A percentile compares a stretch with the other conserved stretches of the same genome.
Conservation (phyloP, 2,888 invertebrate species). For the Lycia hirtaria region DNA sequence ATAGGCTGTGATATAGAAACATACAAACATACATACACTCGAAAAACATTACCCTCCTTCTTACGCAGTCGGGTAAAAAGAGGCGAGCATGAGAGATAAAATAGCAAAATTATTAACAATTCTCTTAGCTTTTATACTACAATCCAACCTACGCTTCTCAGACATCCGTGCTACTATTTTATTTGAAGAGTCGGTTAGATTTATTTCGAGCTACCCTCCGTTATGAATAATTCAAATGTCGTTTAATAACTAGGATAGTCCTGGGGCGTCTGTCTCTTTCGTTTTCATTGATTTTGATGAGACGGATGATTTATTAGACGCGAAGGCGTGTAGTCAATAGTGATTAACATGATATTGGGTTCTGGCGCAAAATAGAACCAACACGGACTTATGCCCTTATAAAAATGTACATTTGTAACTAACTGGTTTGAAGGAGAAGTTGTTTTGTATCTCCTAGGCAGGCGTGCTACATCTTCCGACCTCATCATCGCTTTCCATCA, state of each 20-base stretch:
- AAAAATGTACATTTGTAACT: too few relatives aligned
- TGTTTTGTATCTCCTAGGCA: too few relatives aligned
- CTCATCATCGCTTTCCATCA: too few relatives aligned
- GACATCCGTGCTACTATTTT: constrained; percentile 9
- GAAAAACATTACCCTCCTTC: too few relatives aligned
- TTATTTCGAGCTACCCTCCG: constrained; percentile 73
- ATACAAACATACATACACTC: too few relatives aligned
- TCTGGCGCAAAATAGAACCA: constrained; percentile 5
- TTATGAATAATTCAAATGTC: constrained; percentile 81
- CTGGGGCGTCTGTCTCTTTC: constrained; percentile 53
- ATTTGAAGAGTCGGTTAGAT: constrained; percentile 16
- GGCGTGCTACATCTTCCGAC: too few relatives aligned
- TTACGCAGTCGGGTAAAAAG: neutral
- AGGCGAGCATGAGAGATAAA: too few relatives aligned
- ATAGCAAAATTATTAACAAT: too few relatives aligned
- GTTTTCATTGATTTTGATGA: constrained; percentile 50
- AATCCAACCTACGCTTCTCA: neutral
- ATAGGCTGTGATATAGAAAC: too few relatives aligned
- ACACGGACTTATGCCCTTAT: neutral
- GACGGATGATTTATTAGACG: constrained; percentile 39
- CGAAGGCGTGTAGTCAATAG: constrained; percentile 7
- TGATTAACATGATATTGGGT: constrained; percentile 28
- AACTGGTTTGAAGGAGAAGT: too few relatives aligned
- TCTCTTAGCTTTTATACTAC: too few relatives aligned
- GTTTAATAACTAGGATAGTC: constrained; percentile 77